Percentiles rank a stretch among this genome's conserved stretches.
phyloP scores from a whole-genome alignment of 2,888 invertebrate genomes.

The Spodoptera littoralis region DNA sequence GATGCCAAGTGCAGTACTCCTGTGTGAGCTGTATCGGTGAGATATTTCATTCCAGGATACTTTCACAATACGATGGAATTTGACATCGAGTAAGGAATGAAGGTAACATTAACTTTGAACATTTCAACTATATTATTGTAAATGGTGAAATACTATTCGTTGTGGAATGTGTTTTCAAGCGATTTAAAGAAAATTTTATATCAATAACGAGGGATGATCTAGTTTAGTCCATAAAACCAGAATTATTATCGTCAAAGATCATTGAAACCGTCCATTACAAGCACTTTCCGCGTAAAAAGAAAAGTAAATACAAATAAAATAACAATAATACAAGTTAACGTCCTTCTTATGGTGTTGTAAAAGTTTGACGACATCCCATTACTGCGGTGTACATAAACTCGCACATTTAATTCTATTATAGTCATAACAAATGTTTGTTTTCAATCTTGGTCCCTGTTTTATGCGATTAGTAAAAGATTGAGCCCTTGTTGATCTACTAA shows the following conservation, averaged over 20 bases:
- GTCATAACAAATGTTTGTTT: conserved; percentile 24
- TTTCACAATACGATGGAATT: neutral
- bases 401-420: conserved; percentile 7
- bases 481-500: neutral
- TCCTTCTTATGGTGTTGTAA: conserved; percentile 36
- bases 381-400: conserved; percentile 15
- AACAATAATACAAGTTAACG: conserved; percentile 51
- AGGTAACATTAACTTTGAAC: conserved; percentile 7
- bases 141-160: neutral
- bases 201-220: too few relatives aligned
- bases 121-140: neutral
- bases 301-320: conserved; percentile 47
- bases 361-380: conserved; percentile 39
- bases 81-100: conserved; percentile 14
- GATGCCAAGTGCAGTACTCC: conserved; percentile 15
- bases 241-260: neutral
- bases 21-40: conserved; percentile 9
- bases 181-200: neutral
- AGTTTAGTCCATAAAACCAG: too few relatives aligned
- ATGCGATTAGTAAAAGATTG: conserved; percentile 9
- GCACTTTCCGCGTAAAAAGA: conserved; percentile 31
- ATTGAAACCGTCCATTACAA: conserved; percentile 25
- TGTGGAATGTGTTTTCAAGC: neutral
- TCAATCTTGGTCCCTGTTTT: conserved; percentile 8
- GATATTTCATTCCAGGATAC: conserved; percentile 24